phyloP scores from a whole-genome alignment of 2,888 invertebrate species.

The Alloplasta piceator region DNA sequence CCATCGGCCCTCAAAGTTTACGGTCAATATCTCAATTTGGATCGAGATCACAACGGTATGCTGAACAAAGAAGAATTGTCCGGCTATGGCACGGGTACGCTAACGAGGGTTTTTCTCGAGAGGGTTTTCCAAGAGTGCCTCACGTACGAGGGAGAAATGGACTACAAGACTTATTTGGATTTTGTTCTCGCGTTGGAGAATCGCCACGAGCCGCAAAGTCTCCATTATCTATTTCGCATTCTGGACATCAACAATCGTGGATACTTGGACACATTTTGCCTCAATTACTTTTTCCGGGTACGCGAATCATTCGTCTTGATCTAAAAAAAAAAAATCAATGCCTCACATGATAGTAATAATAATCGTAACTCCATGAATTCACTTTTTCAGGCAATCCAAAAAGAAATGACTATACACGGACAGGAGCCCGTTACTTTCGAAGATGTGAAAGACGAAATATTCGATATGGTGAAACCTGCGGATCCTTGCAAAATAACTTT shows the following conservation, averaged over 20 bases:
- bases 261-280: slow-evolving; percentile 94
- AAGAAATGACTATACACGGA: slow-evolving; percentile 93
- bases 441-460: slow-evolving; percentile 98
- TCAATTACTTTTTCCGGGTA: slow-evolving; percentile 96
- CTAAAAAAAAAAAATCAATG: not conserved
- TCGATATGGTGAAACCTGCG: slow-evolving; percentile 97
- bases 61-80: slow-evolving; percentile 95
- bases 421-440: slow-evolving; percentile 96
- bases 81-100: slow-evolving; percentile 95
- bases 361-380: not conserved
- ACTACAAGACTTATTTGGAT: slow-evolving; percentile 98
- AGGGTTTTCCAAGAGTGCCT: slow-evolving; percentile 97
- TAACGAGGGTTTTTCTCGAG: slow-evolving; percentile 95
- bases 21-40: slow-evolving; percentile 96
- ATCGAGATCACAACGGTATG: slow-evolving; percentile 98
- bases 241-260: slow-evolving; percentile 95
- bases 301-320: slow-evolving; percentile 54
- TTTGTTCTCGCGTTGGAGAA: slow-evolving; percentile 97
- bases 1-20: slow-evolving; percentile 95
- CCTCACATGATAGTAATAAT: slow-evolving; percentile 25
- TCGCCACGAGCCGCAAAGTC: slow-evolving; percentile 94
- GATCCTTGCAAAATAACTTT: slow-evolving; percentile 94
- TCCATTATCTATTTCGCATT: slow-evolving; percentile 96
- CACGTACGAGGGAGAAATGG: slow-evolving; percentile 97
- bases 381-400: slow-evolving; percentile 91